Evolutionary conservation across 2,888 invertebrate genomes (phyloP).

Genomic region (Orthosia cruda): DNA sequence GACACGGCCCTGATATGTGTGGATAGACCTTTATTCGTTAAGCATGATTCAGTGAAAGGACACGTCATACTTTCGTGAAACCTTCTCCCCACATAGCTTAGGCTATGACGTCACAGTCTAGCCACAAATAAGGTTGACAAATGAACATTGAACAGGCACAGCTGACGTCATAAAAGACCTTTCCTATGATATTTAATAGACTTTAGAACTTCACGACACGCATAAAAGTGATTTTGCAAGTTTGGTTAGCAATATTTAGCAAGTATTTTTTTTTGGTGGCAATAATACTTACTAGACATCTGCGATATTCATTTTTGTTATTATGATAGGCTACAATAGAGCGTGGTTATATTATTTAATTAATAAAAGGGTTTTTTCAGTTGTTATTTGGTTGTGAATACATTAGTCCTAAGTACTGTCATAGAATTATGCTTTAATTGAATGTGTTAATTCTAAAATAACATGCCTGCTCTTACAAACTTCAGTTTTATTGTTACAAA

Average conservation of each 20-base stretch:
- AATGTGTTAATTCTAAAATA: neutral
- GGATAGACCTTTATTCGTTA: neutral
- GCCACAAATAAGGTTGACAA: slow-evolving; percentile 50
- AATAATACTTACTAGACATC: neutral
- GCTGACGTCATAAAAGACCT: slow-evolving; percentile 26
- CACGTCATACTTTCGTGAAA: slow-evolving; percentile 48
- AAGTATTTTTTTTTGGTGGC: neutral
- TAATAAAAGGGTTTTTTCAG: neutral
- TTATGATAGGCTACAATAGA: neutral
- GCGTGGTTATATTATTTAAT: neutral
- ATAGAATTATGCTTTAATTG: neutral
- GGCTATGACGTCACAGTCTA: slow-evolving; percentile 50
- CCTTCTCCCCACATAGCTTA: slow-evolving; percentile 18
- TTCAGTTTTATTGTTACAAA: neutral
- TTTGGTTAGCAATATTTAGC: no score
- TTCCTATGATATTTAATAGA: slow-evolving; percentile 8
- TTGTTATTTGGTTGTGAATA: neutral
- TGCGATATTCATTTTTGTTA: neutral
- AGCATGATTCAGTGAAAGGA: slow-evolving; percentile 32
- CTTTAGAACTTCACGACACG: neutral
- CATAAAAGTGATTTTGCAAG: neutral
- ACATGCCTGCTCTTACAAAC: neutral
- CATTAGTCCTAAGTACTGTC: neutral
- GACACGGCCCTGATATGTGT: no score
- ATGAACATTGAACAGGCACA: slow-evolving; percentile 25